Conservation (phyloP, 1,140 invertebrate genomes). For the Bombus picipes region DNA sequence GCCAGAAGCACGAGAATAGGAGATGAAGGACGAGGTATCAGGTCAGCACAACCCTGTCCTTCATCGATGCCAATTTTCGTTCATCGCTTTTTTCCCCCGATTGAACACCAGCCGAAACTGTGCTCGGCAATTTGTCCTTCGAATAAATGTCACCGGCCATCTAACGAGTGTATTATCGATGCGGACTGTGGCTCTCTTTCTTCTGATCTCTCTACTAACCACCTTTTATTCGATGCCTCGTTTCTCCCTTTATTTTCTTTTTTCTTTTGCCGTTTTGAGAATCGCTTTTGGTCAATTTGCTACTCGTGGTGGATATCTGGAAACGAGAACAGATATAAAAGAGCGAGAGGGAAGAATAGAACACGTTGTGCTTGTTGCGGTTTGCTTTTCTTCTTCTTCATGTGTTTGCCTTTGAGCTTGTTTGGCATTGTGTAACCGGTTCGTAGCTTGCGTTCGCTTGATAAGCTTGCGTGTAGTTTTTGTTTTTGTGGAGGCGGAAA, state of each 20-base stretch:
- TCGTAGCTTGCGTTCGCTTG: not conserved
- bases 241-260: not conserved
- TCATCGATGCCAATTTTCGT: slow-evolving; percentile 41
- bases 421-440: not conserved
- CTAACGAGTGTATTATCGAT: slow-evolving; percentile 47
- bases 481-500: not conserved
- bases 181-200: not conserved
- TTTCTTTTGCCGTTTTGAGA: not conserved
- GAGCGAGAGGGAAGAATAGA: not conserved
- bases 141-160: slow-evolving; percentile 38
- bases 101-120: slow-evolving; percentile 28
- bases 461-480: not conserved
- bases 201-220: not conserved
- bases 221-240: not conserved
- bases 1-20: not conserved
- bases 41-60: not conserved
- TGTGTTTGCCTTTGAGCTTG: not conserved
- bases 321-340: not conserved
- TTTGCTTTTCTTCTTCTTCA: not conserved
- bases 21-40: not conserved
- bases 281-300: not conserved
- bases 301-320: not conserved
- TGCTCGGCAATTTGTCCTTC: slow-evolving; percentile 27
- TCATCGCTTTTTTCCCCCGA: not conserved
- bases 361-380: not conserved